Evolutionary conservation across 2,888 invertebrate genomes (phyloP), one percentile per base, ranked within the genome.

Genomic region (Ectobius pallidus): DNA sequence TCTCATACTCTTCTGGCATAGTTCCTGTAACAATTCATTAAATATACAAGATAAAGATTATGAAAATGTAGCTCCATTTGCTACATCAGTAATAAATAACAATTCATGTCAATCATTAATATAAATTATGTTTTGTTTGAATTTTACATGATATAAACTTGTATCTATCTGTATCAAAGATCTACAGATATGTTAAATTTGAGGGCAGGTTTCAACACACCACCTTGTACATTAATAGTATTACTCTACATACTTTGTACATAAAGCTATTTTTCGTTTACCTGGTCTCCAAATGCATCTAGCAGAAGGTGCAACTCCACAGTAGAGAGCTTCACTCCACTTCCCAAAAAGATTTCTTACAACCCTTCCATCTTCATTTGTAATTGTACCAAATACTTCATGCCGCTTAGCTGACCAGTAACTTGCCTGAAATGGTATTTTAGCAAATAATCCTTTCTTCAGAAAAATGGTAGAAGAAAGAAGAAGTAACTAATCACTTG

Each of bases 251-350:
- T 34, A 7, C 6, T 34, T 34, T 34, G 34, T 34, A 34, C 6
- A n/a, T 14, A 39, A 39, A 39, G 39, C n/a, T 46, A 46, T 46
- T 46, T 9, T n/a, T 46, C 16, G 7, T 46, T 46, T 78, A 89
- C 90, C 93, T 68, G 92, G 92, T 74, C 93, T 83, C 93, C 94
- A 94, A 58, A 94, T 87, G 78, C 92, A 92, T 75, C 89, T 84
- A 0, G 91, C 92, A 72, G 90, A 85, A 73, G 92, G 89, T 73
- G 92, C 87, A 76, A 91, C 89, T 0, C 92, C 92, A 73, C 90
- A 91, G 81, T 91, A 90, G 69, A 94, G 83, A 0, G 91, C 92
- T 80, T 94, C 94, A 70, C 91, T 92, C 94, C 94, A 94, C 81
- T 92, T 91, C 0, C 94, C 94, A 81, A 90, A 90, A 67, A 94